Conservation (phyloP, 2,888 invertebrate genomes). For the Lamellibrachia columna region DNA sequence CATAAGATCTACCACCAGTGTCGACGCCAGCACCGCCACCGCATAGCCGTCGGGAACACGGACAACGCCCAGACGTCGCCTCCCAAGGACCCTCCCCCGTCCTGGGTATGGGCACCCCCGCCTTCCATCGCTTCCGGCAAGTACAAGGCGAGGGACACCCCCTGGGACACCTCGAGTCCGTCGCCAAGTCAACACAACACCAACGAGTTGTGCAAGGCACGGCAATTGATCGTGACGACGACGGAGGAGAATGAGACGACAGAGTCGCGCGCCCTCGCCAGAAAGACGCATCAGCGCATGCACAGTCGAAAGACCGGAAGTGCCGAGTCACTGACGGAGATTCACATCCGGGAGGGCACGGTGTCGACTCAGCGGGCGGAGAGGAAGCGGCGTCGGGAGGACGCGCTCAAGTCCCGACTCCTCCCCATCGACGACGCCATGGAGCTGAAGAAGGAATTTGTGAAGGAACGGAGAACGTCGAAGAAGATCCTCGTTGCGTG, state of each 20-base stretch:
- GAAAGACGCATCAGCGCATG: conserved; percentile 7
- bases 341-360: neutral
- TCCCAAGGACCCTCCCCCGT: neutral
- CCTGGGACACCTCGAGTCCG: neutral
- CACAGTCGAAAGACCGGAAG: neutral
- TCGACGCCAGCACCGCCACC: conserved; percentile 24
- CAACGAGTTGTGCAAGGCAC: neutral
- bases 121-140: neutral
- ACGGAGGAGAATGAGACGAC: neutral
- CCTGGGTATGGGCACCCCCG: neutral
- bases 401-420: neutral
- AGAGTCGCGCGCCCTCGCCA: neutral
- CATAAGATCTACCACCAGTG: conserved; percentile 36
- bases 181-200: conserved; percentile 21
- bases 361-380: neutral
- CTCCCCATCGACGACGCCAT: neutral
- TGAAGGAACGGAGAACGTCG: neutral
- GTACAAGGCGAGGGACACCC: neutral
- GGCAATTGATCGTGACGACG: neutral
- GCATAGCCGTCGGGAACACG: conserved; percentile 16
- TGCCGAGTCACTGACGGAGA: neutral
- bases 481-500: neutral
- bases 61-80: neutral
- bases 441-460: neutral
- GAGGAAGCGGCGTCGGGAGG: neutral